These are phyloP conservation scores for Parnassius smintheus DNA, from an alignment of 2,888 invertebrate genomes.

Conservation along the genomic window DNA sequence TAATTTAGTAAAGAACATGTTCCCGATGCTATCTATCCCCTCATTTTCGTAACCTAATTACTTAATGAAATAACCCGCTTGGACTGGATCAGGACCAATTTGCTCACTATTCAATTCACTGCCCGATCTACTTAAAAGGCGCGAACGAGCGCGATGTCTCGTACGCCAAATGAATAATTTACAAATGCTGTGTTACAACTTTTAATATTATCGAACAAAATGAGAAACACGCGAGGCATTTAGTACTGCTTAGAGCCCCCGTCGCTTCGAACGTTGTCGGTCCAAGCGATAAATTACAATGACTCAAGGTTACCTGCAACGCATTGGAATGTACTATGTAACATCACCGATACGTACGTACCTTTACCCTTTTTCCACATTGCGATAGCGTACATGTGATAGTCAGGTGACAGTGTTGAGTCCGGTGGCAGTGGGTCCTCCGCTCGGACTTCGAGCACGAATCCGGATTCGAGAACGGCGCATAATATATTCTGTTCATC, in stretches of 20 bases:
- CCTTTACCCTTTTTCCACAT: slow-evolving; percentile 87
- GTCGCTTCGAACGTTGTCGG: slow-evolving; percentile 47
- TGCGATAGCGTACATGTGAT: slow-evolving; percentile 85
- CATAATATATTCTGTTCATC: slow-evolving; percentile 86
- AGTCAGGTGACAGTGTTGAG: slow-evolving; percentile 72
- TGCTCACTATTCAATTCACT: slow-evolving; percentile 3
- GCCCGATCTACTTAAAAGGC: slow-evolving; percentile 21
- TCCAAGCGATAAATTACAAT: slow-evolving; percentile 41
- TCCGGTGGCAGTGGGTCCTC: slow-evolving; percentile 73
- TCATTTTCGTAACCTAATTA: no score
- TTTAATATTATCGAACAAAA: slow-evolving; percentile 44
- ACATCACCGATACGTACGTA: slow-evolving; percentile 68
- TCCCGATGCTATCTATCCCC: no score
- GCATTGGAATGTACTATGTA: slow-evolving; percentile 30
- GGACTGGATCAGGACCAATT: not conserved
- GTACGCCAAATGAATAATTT: slow-evolving; percentile 48
- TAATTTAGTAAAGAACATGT: no score
- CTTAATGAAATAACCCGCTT: no score
- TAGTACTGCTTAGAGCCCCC: slow-evolving; percentile 50
- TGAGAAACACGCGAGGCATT: slow-evolving; percentile 47
- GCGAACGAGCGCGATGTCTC: slow-evolving; percentile 32
- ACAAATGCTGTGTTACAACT: slow-evolving; percentile 59
- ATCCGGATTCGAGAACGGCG: slow-evolving; percentile 87
- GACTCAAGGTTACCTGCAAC: slow-evolving; percentile 32
- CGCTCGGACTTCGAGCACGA: slow-evolving; percentile 84